A percentile compares a stretch with the other conserved stretches of the same genome.
Evolutionary conservation across 2,113 vertebrate species (phyloP).

Genomic region (Neotragus pygmaeus): DNA sequence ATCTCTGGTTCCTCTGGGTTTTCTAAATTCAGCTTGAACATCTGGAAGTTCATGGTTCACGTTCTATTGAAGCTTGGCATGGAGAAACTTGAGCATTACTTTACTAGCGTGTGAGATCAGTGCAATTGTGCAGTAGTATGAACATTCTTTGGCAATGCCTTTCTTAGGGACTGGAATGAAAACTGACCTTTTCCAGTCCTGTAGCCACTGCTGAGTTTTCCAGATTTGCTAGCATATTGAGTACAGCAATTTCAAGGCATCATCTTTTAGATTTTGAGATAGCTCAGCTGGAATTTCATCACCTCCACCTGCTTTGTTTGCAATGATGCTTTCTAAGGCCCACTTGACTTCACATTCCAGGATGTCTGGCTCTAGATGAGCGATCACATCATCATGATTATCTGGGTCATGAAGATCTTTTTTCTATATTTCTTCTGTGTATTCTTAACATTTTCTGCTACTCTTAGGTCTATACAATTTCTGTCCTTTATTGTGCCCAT

Average conservation of each 20-base stretch:
- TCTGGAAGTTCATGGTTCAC: background rate
- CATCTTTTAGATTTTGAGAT: background rate
- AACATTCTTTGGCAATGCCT: background rate
- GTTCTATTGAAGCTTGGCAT: accelerated
- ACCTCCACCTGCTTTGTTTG: background rate
- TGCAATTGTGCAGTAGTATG: background rate
- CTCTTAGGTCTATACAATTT: background rate
- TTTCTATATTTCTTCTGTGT: background rate
- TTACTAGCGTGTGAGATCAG: background rate
- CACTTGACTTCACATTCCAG: background rate
- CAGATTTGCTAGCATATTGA: background rate
- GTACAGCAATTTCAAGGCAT: background rate
- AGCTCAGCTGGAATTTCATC: background rate
- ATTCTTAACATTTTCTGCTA: background rate
- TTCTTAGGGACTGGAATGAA: background rate
- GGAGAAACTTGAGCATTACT: background rate
- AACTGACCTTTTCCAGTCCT: background rate
- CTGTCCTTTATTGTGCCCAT: background rate
- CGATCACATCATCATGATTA: background rate
- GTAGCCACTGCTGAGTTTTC: background rate
- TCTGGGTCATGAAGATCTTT: background rate
- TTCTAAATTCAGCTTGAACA: background rate
- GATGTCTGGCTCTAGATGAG: background rate
- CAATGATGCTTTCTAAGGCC: background rate
- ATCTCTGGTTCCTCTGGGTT: background rate